phyloP scores from a whole-genome alignment of 2,888 invertebrate species.

The Drosophila nigricruria region DNA sequence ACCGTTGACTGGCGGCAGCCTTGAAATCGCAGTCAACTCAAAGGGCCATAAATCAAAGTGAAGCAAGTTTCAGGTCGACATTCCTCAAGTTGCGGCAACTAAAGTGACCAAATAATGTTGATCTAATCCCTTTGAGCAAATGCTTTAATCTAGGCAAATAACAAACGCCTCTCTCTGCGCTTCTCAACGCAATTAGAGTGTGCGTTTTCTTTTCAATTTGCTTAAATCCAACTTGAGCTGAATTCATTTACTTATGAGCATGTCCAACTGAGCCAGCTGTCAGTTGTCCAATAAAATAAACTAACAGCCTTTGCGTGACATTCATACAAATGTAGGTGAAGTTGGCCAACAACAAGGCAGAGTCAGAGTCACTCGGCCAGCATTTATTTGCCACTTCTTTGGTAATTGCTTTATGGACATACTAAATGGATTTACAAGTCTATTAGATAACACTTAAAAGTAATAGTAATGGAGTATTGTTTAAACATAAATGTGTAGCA shows the following conservation, averaged over 20 bases:
- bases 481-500: neutral
- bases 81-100: neutral
- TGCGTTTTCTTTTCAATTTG: constrained; percentile 57
- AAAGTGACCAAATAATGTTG: constrained; percentile 7
- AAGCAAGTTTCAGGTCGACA: constrained; percentile 9
- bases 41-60: constrained; percentile 61
- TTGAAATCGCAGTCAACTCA: constrained; percentile 34
- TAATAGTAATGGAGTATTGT: neutral
- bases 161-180: neutral
- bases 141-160: constrained; percentile 21
- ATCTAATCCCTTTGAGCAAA: constrained; percentile 26
- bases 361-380: constrained; percentile 14
- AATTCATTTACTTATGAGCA: constrained; percentile 26
- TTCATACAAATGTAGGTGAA: constrained; percentile 41
- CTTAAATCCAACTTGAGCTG: constrained; percentile 43
- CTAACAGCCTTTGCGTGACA: constrained; percentile 70
- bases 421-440: constrained; percentile 16
- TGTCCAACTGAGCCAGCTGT: neutral
- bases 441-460: constrained; percentile 22
- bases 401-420: constrained; percentile 31
- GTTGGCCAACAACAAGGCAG: neutral
- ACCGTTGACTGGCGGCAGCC: constrained; percentile 40
- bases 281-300: constrained; percentile 48
- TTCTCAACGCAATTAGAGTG: constrained; percentile 16
- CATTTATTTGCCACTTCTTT: constrained; percentile 12